These are phyloP conservation scores for Agrilus mali DNA, from an alignment of 2,888 invertebrate species.

Conservation along the genomic window DNA sequence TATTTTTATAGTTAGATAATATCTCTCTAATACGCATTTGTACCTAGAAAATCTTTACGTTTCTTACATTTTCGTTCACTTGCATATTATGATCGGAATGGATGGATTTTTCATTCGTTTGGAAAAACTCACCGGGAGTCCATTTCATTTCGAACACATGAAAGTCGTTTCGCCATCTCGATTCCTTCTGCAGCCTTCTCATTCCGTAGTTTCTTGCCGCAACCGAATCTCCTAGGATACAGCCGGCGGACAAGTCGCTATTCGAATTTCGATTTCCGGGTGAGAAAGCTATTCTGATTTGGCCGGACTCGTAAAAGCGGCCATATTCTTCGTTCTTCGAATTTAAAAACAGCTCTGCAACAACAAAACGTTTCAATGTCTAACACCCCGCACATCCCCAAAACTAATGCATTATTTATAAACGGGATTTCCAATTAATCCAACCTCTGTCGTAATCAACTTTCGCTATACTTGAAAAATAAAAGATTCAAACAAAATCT, in stretches of 20 bases:
- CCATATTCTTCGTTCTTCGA: slow-evolving; percentile 53
- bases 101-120: neutral
- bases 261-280: slow-evolving; percentile 43
- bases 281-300: slow-evolving; percentile 57
- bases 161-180: slow-evolving; percentile 38
- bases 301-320: slow-evolving; percentile 47
- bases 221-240: slow-evolving; percentile 21
- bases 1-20: too few relatives aligned
- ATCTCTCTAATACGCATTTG: too few relatives aligned
- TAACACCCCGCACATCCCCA: too few relatives aligned
- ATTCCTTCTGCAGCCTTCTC: slow-evolving; percentile 13
- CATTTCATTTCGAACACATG: slow-evolving; percentile 45
- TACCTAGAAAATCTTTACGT: too few relatives aligned
- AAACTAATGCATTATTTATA: too few relatives aligned
- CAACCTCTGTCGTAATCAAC: too few relatives aligned
- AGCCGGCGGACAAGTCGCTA: slow-evolving; percentile 15
- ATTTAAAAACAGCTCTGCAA: slow-evolving; percentile 50
- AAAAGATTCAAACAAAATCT: too few relatives aligned
- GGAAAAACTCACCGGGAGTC: slow-evolving; percentile 32
- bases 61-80: too few relatives aligned
- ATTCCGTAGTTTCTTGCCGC: slow-evolving; percentile 24
- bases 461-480: too few relatives aligned
- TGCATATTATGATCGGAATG: too few relatives aligned
- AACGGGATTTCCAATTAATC: too few relatives aligned
- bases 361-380: too few relatives aligned